Evolutionary conservation across 2,888 invertebrate species (phyloP).

Genomic region (Bruchidius siliquastri): DNA sequence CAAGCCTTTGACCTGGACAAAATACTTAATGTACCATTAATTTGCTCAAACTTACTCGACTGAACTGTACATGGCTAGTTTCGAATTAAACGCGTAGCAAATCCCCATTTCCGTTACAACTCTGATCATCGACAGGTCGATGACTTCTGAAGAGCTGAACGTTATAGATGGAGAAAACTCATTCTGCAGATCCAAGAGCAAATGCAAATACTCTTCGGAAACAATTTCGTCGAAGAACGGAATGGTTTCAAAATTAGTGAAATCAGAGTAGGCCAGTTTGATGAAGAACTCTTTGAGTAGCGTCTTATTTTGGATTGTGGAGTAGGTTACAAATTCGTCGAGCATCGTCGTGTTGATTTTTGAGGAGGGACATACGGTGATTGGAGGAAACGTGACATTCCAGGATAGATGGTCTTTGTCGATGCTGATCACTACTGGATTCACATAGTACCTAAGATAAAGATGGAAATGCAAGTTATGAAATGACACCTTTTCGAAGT

Average conservation of each 20-base stretch:
- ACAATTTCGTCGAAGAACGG: constrained; percentile 51
- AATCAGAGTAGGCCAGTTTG: constrained; percentile 54
- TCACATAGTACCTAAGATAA: constrained; percentile 54
- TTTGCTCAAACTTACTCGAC: constrained; percentile 49
- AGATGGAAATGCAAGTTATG: too few relatives aligned
- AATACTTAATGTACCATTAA: too few relatives aligned
- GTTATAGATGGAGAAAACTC: constrained; percentile 49
- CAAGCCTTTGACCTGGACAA: too few relatives aligned
- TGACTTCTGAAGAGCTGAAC: constrained; percentile 22
- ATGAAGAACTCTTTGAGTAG: constrained; percentile 53
- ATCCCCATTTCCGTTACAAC: constrained; percentile 66
- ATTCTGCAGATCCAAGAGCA: constrained; percentile 50
- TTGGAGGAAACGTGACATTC: constrained; percentile 66
- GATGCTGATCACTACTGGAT: constrained; percentile 70
- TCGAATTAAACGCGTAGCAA: constrained; percentile 65
- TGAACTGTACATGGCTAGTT: constrained; percentile 57
- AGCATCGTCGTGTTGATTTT: constrained; percentile 55
- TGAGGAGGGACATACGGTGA: constrained; percentile 62
- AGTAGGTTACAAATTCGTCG: constrained; percentile 47
- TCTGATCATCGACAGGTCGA: constrained; percentile 47
- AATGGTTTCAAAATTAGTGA: constrained; percentile 55
- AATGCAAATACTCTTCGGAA: constrained; percentile 52
- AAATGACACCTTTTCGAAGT: too few relatives aligned
- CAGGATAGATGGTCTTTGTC: constrained; percentile 67
- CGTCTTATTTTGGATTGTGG: constrained; percentile 46